A percentile compares a stretch with the other conserved stretches of the same genome.
Conservation (phyloP, 1,140 invertebrate genomes). For the Grapholita molesta region DNA sequence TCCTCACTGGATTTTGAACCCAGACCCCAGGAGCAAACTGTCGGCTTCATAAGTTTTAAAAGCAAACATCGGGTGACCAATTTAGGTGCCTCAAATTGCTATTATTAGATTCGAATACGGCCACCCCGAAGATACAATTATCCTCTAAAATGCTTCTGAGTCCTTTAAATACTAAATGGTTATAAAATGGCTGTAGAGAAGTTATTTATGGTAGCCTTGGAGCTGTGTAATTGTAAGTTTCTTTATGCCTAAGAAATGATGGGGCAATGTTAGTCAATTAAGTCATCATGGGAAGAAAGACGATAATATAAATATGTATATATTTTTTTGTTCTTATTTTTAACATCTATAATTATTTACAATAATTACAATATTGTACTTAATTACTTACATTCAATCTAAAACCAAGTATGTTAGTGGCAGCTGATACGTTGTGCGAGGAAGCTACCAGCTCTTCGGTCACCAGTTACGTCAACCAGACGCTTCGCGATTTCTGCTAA, state of each 20-base stretch:
- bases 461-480: too few species aligned
- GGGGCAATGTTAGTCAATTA: neutral
- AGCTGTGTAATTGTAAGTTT: neutral
- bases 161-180: neutral
- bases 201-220: neutral
- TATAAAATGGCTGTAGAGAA: neutral
- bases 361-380: too few species aligned
- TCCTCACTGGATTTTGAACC: too few species aligned
- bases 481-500: too few species aligned
- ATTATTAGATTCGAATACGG: conserved; percentile 36
- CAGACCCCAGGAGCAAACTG: too few species aligned
- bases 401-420: too few species aligned
- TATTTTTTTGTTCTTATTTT: too few species aligned
- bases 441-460: too few species aligned
- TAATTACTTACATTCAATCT: too few species aligned
- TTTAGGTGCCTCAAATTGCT: conserved; percentile 35
- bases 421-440: too few species aligned
- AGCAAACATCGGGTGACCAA: conserved; percentile 34
- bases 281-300: neutral
- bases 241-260: neutral
- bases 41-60: too few species aligned
- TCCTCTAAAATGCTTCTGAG: conserved; percentile 2
- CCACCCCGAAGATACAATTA: conserved; percentile 34
- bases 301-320: neutral
- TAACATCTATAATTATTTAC: too few species aligned